These are phyloP conservation scores for Theonella swinhoei DNA, from an alignment of 37 sponge, comb jelly and placozoan genomes.

Conservation along the genomic window DNA sequence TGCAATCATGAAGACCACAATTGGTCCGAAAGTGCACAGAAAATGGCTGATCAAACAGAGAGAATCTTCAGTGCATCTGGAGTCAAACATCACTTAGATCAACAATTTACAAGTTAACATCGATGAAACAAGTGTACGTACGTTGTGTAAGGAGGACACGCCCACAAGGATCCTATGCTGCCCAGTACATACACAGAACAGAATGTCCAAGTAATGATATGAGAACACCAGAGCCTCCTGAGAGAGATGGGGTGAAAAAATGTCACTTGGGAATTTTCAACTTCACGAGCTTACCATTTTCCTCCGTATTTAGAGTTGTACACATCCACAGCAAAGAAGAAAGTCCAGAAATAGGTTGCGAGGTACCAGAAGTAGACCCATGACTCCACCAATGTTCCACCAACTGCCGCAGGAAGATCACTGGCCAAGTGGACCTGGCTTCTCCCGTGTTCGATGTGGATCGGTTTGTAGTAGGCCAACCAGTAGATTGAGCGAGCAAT, in stretches of 20 bases:
- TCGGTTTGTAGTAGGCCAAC: slow-evolving; percentile 42
- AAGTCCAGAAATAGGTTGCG: slow-evolving; percentile 60
- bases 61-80: slow-evolving; percentile 34
- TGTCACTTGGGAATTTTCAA: not conserved
- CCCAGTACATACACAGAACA: slow-evolving; percentile 14
- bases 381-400: slow-evolving; percentile 38
- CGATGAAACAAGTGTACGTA: slow-evolving; percentile 27
- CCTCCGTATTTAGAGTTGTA: slow-evolving; percentile 61
- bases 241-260: not conserved
- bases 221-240: slow-evolving; percentile 35
- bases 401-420: slow-evolving; percentile 13
- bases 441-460: too few relatives aligned
- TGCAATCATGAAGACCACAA: slow-evolving; percentile 44
- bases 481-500: slow-evolving; percentile 48
- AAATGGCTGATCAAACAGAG: slow-evolving; percentile 52
- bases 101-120: too few relatives aligned
- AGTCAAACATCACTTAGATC: not conserved
- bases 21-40: slow-evolving; percentile 45
- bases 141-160: slow-evolving; percentile 40
- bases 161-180: slow-evolving; percentile 32
- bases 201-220: slow-evolving; percentile 47
- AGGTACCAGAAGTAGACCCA: slow-evolving; percentile 72
- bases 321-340: slow-evolving; percentile 69
- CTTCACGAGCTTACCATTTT: slow-evolving; percentile 14
- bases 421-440: not conserved